These are phyloP conservation scores for Crotalus helleri DNA, from an alignment of 2,113 vertebrate genomes.

Conservation along the genomic window DNA sequence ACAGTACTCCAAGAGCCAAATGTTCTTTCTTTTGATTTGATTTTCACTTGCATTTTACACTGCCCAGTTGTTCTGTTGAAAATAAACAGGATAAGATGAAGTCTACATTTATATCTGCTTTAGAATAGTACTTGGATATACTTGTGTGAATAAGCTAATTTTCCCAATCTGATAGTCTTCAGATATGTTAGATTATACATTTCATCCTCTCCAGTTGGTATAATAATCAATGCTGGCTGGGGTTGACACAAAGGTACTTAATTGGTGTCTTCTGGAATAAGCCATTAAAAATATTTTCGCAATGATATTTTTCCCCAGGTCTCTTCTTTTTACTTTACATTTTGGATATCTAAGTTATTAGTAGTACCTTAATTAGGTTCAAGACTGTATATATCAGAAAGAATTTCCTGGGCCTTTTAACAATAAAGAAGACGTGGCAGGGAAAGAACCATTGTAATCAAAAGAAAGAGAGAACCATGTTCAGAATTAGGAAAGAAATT, in stretches of 20 bases:
- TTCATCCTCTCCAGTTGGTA: too few species aligned
- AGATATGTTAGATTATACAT: too few species aligned
- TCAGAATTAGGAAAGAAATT: background rate
- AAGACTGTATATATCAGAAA: background rate
- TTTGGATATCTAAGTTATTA: background rate
- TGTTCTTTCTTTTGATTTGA: background rate
- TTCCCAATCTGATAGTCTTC: too few species aligned
- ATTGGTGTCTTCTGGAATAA: too few species aligned
- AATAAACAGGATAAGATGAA: background rate
- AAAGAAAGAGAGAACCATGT: background rate
- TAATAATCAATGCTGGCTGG: too few species aligned
- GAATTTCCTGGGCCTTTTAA: background rate
- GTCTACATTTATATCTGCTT: background rate
- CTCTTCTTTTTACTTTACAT: background rate
- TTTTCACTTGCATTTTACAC: background rate
- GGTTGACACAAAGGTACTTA: too few species aligned
- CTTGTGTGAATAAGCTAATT: background rate
- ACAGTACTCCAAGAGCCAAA: fast-evolving
- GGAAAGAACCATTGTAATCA: background rate
- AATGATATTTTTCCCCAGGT: background rate
- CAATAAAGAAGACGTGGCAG: background rate
- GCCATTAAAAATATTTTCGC: background rate
- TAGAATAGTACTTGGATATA: background rate
- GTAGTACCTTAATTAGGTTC: background rate
- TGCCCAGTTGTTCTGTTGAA: background rate